These are phyloP conservation scores for Phaethornis superciliosus DNA, from an alignment of 2,113 vertebrate genomes.

Conservation along the genomic window DNA sequence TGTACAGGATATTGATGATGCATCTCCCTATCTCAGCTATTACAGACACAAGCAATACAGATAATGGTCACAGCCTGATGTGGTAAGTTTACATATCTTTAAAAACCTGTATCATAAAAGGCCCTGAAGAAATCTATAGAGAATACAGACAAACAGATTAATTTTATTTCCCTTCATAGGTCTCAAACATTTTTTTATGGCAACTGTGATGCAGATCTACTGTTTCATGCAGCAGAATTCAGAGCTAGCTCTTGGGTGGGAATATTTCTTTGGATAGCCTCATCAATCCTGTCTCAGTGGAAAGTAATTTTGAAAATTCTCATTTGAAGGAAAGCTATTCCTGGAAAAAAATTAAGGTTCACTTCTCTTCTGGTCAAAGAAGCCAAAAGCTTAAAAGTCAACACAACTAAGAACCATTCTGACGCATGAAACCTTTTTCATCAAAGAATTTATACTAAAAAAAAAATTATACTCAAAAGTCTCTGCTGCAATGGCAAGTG, in stretches of 20 bases:
- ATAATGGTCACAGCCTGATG: neutral
- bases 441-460: neutral
- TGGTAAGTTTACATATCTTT: neutral
- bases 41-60: neutral
- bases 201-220: neutral
- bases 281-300: neutral
- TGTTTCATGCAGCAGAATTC: neutral
- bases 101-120: neutral
- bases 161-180: constrained; percentile 19
- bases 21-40: neutral
- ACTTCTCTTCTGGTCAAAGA: neutral
- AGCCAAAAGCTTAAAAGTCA: neutral
- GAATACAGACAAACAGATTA: neutral
- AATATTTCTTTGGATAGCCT: neutral
- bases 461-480: neutral
- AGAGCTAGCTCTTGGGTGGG: neutral
- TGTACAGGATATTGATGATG: neutral
- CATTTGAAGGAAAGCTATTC: neutral
- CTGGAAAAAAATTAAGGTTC: neutral
- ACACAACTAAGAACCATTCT: neutral
- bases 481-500: neutral
- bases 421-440: neutral
- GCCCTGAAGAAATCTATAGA: neutral
- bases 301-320: neutral
- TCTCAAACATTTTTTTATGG: neutral